Base-by-base conservation (phyloP, 1,140 invertebrate species). In the Drosophila ananassae region DNA sequence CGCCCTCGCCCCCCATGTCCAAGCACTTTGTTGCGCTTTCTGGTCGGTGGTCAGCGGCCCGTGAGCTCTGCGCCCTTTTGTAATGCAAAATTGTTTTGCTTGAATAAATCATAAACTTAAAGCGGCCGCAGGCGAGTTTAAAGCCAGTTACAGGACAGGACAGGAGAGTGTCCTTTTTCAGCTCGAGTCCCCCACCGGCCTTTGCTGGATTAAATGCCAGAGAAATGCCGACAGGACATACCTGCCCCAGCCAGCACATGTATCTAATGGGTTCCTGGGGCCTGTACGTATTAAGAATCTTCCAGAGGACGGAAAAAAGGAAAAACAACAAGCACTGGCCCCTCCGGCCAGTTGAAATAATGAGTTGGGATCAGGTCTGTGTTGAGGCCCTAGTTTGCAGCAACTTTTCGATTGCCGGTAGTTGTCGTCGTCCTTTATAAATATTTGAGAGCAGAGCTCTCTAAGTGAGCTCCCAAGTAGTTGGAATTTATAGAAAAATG, bases 41-140 rank as follows among this genome's bases (percentile, higher is more conserved):
- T 78, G 79, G 59, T 69, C 67, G 73, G 66, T 83, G 80, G 80
- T 68, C 79, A 84, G 55, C 76, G 72, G 76, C 57, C 76, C 80
- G 63, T 83, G 76, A 64, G 72, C 61, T 30, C 39, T 63, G 59
- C 60, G 78, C 66, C 80, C 61, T 77, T 84, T 84, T 80, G 82
- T 85, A 48, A 80, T 85, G 73, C 73, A 84, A 84, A 84, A 75
- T 77, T 85, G 81, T 71, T 84, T 84, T 87, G 81, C 82, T 71
- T 87, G 82, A 85, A 85, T 85, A 74, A 85, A 81, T 85, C 79
- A 84, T 85, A 56, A 73, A 61, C 77, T 81, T 77, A 68, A 74
- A 61, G 73, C 32, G 55, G 48, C 44, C 22, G 22, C 28, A 28
- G 32, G 37, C 25, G n/a, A 32, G 34, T 48, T 82, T 74, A 74